These are phyloP conservation scores for Piprites chloris DNA, from an alignment of 2,113 vertebrate genomes.

Conservation along the genomic window DNA sequence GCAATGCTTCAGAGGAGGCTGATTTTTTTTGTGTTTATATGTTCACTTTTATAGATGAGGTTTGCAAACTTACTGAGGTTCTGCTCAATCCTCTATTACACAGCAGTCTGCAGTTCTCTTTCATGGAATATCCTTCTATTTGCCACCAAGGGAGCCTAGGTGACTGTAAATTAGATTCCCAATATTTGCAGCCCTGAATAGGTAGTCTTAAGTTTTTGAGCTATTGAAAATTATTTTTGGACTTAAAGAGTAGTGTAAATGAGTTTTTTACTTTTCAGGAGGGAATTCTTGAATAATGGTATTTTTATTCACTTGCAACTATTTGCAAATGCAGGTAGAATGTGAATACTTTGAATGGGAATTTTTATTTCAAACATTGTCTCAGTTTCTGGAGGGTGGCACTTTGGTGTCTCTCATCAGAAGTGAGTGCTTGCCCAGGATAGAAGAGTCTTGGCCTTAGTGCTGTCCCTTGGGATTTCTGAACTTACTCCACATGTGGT, in stretches of 20 bases:
- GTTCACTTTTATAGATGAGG: not conserved
- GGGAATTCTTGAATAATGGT: not conserved
- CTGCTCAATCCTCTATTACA: fast-evolving
- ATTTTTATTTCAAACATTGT: not conserved
- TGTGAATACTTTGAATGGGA: not conserved
- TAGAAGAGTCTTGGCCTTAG: not conserved
- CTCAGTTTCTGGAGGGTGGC: not conserved
- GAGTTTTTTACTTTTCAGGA: not conserved
- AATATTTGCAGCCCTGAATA: not conserved
- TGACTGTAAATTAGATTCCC: not conserved
- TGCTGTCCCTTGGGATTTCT: not conserved
- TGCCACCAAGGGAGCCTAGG: not conserved
- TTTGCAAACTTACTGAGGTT: not conserved
- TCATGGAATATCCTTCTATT: not conserved
- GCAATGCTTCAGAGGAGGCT: not conserved
- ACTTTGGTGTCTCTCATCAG: not conserved
- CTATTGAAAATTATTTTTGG: not conserved
- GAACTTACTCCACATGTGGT: not conserved
- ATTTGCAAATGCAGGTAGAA: not conserved
- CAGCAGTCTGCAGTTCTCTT: not conserved
- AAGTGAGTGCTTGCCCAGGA: not conserved
- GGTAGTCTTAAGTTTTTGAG: not conserved
- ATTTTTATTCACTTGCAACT: not conserved
- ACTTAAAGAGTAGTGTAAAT: not conserved
- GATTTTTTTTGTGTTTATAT: not conserved